A percentile compares a stretch with the other conserved stretches of the same genome.
phyloP scores from a whole-genome alignment of 2,113 vertebrate genomes.

The Phylloscopus whistleri region DNA sequence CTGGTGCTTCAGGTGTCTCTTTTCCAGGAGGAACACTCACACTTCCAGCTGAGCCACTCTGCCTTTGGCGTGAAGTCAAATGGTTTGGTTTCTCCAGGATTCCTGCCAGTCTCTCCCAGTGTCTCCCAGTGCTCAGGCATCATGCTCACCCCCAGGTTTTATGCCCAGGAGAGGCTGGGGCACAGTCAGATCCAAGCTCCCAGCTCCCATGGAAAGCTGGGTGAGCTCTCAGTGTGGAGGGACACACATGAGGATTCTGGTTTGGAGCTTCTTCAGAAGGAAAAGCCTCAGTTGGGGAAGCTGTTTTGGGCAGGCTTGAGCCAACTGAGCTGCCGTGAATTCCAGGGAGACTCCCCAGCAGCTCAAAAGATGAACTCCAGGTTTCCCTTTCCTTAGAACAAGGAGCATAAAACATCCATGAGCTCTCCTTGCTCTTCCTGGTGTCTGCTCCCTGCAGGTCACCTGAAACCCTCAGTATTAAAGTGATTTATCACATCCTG shows the following conservation, averaged over 20 bases:
- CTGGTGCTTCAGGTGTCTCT: neutral
- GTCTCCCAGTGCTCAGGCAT: neutral
- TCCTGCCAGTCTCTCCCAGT: neutral
- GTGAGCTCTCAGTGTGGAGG: neutral
- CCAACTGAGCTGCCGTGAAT: neutral
- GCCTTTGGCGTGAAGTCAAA: neutral
- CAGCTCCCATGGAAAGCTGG: neutral
- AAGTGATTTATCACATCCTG: neutral
- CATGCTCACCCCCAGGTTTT: neutral
- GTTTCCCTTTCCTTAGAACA: neutral
- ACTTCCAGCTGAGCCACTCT: neutral
- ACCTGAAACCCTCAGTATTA: neutral
- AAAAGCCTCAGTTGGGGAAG: neutral
- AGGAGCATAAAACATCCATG: neutral
- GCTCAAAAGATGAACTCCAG: neutral
- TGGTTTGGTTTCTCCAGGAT: neutral
- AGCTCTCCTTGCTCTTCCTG: neutral
- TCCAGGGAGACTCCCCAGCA: neutral
- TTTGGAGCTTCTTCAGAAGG: neutral
- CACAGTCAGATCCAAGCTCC: neutral
- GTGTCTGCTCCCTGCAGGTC: neutral
- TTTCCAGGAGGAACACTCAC: neutral
- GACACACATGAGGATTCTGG: rapidly evolving
- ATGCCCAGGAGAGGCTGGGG: neutral
- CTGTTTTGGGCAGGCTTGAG: neutral